A percentile compares a stretch with the other conserved stretches of the same genome.
Conservation (phyloP, 2,113 vertebrate species). For the Semnornis frantzii region DNA sequence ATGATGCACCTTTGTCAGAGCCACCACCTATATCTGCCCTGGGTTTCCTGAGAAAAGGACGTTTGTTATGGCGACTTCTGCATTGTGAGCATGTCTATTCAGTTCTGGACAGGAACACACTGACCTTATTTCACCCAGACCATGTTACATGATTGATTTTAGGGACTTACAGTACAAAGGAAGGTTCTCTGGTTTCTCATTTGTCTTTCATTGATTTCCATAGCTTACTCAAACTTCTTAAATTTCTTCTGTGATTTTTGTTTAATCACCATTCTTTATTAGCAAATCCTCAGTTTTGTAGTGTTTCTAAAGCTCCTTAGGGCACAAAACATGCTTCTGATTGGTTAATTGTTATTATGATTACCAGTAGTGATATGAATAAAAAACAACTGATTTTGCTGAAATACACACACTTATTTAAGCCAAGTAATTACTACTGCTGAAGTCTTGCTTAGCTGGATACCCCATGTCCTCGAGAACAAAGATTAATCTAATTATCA, state of each 20-base stretch:
- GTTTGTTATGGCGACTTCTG: background rate
- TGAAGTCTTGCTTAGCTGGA: background rate
- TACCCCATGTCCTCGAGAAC: background rate
- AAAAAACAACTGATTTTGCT: background rate
- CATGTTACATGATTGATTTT: background rate
- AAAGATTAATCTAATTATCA: background rate
- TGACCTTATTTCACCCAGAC: background rate
- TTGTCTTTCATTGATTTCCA: background rate
- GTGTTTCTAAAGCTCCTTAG: conserved; percentile 19
- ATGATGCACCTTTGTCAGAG: background rate
- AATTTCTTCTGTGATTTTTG: background rate
- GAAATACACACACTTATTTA: background rate
- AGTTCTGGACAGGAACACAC: background rate
- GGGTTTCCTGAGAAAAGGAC: background rate
- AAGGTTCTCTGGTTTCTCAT: background rate
- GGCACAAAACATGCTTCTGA: background rate
- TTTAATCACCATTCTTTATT: conserved; percentile 3
- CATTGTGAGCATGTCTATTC: background rate
- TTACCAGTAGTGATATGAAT: background rate
- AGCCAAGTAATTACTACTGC: background rate
- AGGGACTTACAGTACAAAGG: background rate
- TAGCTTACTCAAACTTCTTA: background rate
- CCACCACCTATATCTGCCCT: background rate
- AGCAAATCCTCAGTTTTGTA: conserved; percentile 21
- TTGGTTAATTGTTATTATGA: background rate